These are phyloP conservation scores for Menura novaehollandiae DNA, from an alignment of 2,113 vertebrate genomes.

Conservation along the genomic window DNA sequence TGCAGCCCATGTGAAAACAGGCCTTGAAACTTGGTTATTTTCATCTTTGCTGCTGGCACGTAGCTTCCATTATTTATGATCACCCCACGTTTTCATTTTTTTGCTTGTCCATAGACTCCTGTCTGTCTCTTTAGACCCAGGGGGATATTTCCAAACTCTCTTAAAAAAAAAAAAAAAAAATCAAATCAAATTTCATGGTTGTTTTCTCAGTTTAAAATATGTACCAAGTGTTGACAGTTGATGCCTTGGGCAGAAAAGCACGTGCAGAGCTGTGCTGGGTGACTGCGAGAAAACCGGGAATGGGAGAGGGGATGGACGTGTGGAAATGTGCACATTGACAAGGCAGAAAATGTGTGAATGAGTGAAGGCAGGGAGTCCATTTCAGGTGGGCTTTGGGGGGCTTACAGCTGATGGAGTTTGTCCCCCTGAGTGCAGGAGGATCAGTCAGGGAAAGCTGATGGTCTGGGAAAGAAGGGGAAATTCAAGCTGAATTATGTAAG, in stretches of 20 bases:
- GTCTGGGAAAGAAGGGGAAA: background rate
- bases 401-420: background rate
- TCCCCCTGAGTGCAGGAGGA: background rate
- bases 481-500: background rate
- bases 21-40: background rate
- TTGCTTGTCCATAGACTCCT: background rate
- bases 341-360: background rate
- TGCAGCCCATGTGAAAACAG: background rate
- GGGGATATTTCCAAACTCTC: constrained; percentile 20
- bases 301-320: background rate
- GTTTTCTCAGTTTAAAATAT: constrained; percentile 31
- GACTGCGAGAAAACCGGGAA: background rate
- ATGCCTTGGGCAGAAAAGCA: constrained; percentile 52
- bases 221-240: constrained; percentile 36
- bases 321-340: background rate
- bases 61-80: background rate
- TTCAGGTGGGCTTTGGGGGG: background rate
- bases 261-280: background rate
- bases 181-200: constrained; percentile 29
- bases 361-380: background rate
- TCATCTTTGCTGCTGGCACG: background rate
- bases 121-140: background rate
- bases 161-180: background rate
- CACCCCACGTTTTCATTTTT: background rate
- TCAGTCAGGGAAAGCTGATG: background rate